Evolutionary conservation across 2,113 vertebrate species (phyloP).

Genomic region (Cyanoramphus novaezelandiae): DNA sequence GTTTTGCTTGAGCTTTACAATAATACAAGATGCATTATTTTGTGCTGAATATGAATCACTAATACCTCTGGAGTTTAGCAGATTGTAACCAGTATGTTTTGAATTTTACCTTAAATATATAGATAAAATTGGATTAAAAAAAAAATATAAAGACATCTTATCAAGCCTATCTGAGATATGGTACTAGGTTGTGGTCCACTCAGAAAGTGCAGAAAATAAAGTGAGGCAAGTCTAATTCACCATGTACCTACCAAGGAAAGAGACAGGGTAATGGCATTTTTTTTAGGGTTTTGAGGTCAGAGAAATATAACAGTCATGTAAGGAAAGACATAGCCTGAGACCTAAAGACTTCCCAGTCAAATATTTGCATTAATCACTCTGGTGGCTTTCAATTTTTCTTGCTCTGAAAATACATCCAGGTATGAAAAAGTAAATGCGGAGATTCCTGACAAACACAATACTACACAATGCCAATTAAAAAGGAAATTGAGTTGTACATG

Average conservation of each 20-base stretch:
- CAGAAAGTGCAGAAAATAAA: not conserved
- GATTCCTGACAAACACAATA: constrained; percentile 31
- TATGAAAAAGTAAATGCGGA: constrained; percentile 40
- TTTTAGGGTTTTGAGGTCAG: not conserved
- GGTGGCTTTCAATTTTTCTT: constrained; percentile 32
- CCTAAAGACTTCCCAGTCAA: not conserved
- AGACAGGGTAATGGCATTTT: not conserved
- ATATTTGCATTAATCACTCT: constrained; percentile 7
- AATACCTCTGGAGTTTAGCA: not conserved
- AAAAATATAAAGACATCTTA: not conserved
- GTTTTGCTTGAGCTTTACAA: not conserved
- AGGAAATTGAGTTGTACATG: constrained; percentile 48
- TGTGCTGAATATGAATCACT: not conserved
- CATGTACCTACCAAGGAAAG: not conserved
- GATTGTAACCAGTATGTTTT: not conserved
- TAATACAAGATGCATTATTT: not conserved
- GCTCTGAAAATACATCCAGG: not conserved
- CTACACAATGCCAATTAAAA: constrained; percentile 38
- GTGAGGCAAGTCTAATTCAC: not conserved
- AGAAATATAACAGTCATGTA: not conserved
- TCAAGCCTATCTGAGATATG: not conserved
- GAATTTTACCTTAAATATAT: not conserved
- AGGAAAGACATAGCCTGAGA: not conserved
- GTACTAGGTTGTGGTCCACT: not conserved
- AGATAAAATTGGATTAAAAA: not conserved